A percentile compares a stretch with the other conserved stretches of the same genome.
Conservation (phyloP, 1,140 invertebrate species). For the Anastrepha ludens region DNA sequence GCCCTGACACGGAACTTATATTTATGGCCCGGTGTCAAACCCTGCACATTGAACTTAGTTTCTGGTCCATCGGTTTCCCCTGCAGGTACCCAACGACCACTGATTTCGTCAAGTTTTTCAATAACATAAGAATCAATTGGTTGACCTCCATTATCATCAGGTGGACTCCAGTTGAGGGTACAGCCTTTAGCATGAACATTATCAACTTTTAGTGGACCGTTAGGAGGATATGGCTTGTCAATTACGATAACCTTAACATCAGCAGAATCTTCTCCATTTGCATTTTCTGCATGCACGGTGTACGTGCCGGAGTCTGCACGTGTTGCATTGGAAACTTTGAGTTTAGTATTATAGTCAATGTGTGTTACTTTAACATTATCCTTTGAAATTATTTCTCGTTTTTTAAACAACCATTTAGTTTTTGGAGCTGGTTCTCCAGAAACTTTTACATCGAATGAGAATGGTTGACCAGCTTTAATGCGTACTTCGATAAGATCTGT, state of each 20-base stretch:
- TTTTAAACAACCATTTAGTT: slow-evolving; percentile 87
- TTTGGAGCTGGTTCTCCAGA: slow-evolving; percentile 96
- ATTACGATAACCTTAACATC: slow-evolving; percentile 94
- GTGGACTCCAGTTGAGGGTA: slow-evolving; percentile 89
- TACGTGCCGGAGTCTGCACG: slow-evolving; percentile 93
- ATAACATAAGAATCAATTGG: slow-evolving; percentile 94
- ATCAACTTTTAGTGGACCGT: slow-evolving; percentile 88
- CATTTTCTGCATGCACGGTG: slow-evolving; percentile 93
- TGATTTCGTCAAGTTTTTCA: slow-evolving; percentile 95
- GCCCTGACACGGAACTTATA: slow-evolving; percentile 97
- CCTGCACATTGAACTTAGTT: slow-evolving; percentile 84
- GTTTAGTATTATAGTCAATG: slow-evolving; percentile 92
- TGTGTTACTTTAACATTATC: slow-evolving; percentile 82
- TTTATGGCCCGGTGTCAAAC: slow-evolving; percentile 90
- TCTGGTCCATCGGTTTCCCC: slow-evolving; percentile 89
- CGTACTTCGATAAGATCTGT: slow-evolving; percentile 89
- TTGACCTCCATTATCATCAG: slow-evolving; percentile 91
- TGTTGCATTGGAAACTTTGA: slow-evolving; percentile 89
- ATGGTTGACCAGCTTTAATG: slow-evolving; percentile 91
- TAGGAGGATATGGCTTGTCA: slow-evolving; percentile 91
- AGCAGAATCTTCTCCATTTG: slow-evolving; percentile 93
- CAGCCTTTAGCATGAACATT: slow-evolving; percentile 87
- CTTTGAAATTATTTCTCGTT: slow-evolving; percentile 84
- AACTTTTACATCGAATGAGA: slow-evolving; percentile 80
- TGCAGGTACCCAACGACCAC: slow-evolving; percentile 93